A percentile compares a stretch with the other conserved stretches of the same genome.
phyloP scores from a whole-genome alignment of 2,113 vertebrate species.

The Gracilinanus agilis region DNA sequence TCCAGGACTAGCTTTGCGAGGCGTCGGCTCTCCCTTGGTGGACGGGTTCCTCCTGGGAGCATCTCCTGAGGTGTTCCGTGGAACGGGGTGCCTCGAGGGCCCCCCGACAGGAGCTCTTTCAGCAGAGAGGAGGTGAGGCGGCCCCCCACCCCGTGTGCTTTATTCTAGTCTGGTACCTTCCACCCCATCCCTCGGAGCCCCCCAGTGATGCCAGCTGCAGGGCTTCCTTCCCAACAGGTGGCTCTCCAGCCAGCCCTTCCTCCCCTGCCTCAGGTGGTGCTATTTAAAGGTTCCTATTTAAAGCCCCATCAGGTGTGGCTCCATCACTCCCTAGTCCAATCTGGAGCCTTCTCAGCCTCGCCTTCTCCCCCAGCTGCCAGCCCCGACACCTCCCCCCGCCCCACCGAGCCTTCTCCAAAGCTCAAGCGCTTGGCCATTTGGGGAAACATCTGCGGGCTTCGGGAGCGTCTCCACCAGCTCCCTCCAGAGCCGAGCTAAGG shows the following conservation, averaged over 20 bases:
- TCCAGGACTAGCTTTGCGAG: no score
- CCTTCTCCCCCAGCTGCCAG: conserved; percentile 63
- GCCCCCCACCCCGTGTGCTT: no score
- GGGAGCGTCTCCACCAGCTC: conserved; percentile 29
- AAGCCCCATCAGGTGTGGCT: conserved; percentile 72
- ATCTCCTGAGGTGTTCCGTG: neutral
- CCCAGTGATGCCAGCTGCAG: no score
- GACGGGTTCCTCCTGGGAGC: no score
- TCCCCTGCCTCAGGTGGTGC: conserved; percentile 31
- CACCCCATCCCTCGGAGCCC: neutral
- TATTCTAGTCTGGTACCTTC: neutral
- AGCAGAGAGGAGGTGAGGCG: neutral
- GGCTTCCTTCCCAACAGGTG: neutral
- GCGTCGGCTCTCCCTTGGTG: no score
- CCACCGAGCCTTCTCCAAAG: conserved; percentile 52
- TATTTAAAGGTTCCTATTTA: conserved; percentile 48
- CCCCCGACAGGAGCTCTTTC: neutral
- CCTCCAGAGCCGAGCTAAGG: neutral
- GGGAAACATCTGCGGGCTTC: conserved; percentile 69
- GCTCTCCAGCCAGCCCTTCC: conserved; percentile 25
- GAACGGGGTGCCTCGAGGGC: no score
- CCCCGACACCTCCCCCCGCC: conserved; percentile 57
- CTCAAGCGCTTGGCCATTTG: conserved; percentile 70
- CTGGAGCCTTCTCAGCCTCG: neutral
- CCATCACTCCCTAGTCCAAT: neutral